Base-by-base conservation (phyloP, 2,888 invertebrate genomes). In the Neoaliturus tenellus region DNA sequence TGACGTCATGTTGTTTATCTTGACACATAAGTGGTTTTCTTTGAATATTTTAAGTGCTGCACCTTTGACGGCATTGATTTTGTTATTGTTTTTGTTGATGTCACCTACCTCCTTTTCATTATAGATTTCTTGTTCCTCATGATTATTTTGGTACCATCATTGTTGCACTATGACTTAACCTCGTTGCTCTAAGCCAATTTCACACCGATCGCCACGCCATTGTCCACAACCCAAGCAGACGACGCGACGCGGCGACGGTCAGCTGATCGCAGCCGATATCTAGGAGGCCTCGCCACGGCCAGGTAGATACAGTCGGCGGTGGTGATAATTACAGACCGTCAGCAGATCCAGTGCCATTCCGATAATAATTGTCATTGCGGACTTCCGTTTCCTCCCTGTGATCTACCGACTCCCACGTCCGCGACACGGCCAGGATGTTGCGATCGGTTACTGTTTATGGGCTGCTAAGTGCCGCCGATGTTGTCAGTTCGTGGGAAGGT, bases 381-480 rank as follows among this genome's bases (percentile, higher is more conserved):
- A 75, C 55, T 78, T 78, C 78, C 78, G 78, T 55, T 78, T 78
- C 78, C 78, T 55, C 28, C 28, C 75, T 44, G 78, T 78, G 78
- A 78, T 78, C 31, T 55, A 78, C 78, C 78, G 78, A 55, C 75
- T 44, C 75, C 75, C 75, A 75, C 75, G 69, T 35, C 17, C 39
- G 69, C 69, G 69, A 69, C 69, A 69, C 69, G 20, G 28, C 35
- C 73, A 75, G 73, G 73, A 75, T 75, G n/a, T 75, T 75, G 73
- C 73, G 71, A 33, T 33, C 35, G 23, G 67, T 5, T 31, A 39
- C n/a, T 69, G 39, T 39, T 39, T 35, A 69, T 33, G 67, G 67
- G 67, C 33, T 55, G 55, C 14, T 55, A 20, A 55, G 23, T 55
- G n/a, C n/a, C n/a, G n/a, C n/a, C 55, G 20, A 2, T 23, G 55